Evolutionary conservation across 2,888 invertebrate genomes (phyloP).

Genomic region (Leucophenga maculata): DNA sequence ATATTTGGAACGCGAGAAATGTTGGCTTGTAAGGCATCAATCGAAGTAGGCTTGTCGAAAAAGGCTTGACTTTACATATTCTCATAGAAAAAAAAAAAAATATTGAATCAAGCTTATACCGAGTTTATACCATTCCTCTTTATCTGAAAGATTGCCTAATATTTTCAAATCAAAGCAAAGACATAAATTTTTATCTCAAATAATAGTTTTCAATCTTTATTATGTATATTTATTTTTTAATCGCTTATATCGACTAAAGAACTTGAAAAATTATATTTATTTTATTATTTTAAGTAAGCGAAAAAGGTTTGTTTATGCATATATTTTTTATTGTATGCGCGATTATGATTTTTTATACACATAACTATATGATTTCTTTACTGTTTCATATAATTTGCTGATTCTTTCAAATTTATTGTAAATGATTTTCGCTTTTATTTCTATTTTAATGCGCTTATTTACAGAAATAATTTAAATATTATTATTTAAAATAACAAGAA

Average conservation of each 20-base stretch:
- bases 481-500: slow-evolving; percentile 2
- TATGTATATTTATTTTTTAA: slow-evolving; percentile 1
- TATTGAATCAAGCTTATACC: no score
- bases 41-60: no score
- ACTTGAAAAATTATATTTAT: slow-evolving; percentile 30
- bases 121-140: no score
- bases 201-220: slow-evolving; percentile 9
- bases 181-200: no score
- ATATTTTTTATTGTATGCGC: slow-evolving; percentile 22
- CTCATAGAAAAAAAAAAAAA: no score
- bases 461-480: slow-evolving; percentile 43
- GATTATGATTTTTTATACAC: not conserved
- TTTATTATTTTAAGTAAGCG: slow-evolving; percentile 19
- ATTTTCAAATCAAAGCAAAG: no score
- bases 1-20: no score
- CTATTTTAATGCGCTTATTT: slow-evolving; percentile 40
- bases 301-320: slow-evolving; percentile 9
- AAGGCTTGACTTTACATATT: no score
- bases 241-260: slow-evolving; percentile 46
- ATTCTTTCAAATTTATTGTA: slow-evolving; percentile 1
- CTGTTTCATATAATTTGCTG: not conserved
- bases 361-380: not conserved
- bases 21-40: no score
- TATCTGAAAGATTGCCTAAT: no score
- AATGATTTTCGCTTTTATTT: slow-evolving; percentile 20